Evolutionary conservation across 1,140 invertebrate genomes (phyloP), one percentile per base, ranked within the genome.

Genomic region (Chrysomallon squamiferum): DNA sequence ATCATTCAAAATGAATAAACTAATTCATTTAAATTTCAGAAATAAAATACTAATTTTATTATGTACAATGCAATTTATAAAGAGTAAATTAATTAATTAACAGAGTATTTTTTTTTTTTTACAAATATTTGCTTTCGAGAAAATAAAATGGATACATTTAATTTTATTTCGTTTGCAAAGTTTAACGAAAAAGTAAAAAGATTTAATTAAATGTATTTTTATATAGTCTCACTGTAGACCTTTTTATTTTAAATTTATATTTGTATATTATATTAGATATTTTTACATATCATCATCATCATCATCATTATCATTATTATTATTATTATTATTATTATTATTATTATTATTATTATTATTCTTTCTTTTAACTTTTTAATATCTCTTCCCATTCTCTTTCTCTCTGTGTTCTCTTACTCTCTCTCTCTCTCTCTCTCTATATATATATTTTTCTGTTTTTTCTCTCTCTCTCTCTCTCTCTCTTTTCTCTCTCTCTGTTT

Each of bases 361-460:
- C 11, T 43, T 43, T 43, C 11, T 43, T 43, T 43, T 43, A n/a
- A n/a, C n/a, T 43, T 11, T 13, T 43, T 6, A 20, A 20, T 47
- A 18, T 1, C 1, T 20, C n/a, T 6, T n/a, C n/a, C n/a, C n/a
- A 22, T 20, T 52, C n/a, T 52, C 49, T 52, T 27, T 5, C n/a
- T 56, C 52, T 56, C 52, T 56, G 25, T 35, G 33, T 35, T 38
- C 58, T 38, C 33, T 59, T n/a, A 35, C 33, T 59, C 33, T 59
- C 33, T 38, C 58, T 59, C 30, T 59, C 58, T 59, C 30, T 59
- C 58, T 59, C 33, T 32, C 29, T 58, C 29, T 59, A n/a, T n/a
- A n/a, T n/a, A n/a, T n/a, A n/a, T n/a, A n/a, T n/a, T n/a, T n/a
- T n/a, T n/a, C n/a, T n/a, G n/a, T n/a, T n/a, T n/a, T n/a, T n/a